Percentiles rank a stretch among this genome's conserved stretches.
These are phyloP conservation scores for Drosophila fulvimacula DNA, from an alignment of 2,888 invertebrate species.

Conservation along the genomic window DNA sequence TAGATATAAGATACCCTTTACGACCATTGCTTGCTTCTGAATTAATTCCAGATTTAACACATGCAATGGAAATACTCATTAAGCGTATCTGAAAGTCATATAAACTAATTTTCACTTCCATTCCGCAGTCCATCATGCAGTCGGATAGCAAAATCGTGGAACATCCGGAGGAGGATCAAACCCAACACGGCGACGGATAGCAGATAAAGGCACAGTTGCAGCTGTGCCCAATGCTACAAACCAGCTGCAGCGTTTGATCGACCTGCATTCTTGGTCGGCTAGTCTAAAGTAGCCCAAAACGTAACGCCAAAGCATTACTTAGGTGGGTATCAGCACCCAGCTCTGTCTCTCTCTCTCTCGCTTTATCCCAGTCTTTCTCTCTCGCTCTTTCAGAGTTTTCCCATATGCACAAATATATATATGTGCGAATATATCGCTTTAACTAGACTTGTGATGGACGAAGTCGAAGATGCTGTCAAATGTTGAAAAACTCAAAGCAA, in stretches of 20 bases:
- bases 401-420: neutral
- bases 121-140: slow-evolving; percentile 12
- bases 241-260: slow-evolving; percentile 22
- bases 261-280: neutral
- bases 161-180: slow-evolving; percentile 76
- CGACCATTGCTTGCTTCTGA: neutral
- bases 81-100: neutral
- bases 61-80: too few relatives aligned
- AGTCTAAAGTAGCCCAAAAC: neutral
- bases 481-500: neutral
- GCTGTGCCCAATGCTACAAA: slow-evolving; percentile 33
- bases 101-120: neutral
- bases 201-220: slow-evolving; percentile 10
- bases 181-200: slow-evolving; percentile 79
- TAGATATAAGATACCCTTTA: neutral
- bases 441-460: neutral
- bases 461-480: neutral
- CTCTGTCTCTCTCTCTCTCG: neutral
- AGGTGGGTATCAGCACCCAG: slow-evolving; percentile 1
- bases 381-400: slow-evolving; percentile 13
- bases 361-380: slow-evolving; percentile 8
- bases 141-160: slow-evolving; percentile 43
- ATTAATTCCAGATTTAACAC: neutral
- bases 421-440: neutral
- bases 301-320: neutral